Conservation (phyloP, 1,140 invertebrate species). For the Glossosoma conforme region DNA sequence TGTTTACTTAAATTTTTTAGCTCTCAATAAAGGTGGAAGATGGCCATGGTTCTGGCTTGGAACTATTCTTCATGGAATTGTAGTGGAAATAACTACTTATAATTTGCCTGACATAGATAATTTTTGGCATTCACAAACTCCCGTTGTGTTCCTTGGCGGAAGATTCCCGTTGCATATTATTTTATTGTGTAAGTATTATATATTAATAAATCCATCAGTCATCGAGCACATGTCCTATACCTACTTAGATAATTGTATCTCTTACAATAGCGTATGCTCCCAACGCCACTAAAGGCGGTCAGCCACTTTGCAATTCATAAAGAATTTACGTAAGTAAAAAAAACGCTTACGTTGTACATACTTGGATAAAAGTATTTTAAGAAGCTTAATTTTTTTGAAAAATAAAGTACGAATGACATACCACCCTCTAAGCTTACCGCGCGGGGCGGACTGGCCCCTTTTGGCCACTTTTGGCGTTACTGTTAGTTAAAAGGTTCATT, state of each 20-base stretch:
- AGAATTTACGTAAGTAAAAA: background rate
- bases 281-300: too few relatives aligned
- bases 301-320: too few relatives aligned
- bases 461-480: too few relatives aligned
- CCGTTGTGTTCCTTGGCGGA: constrained; percentile 62
- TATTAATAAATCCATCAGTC: constrained; percentile 8
- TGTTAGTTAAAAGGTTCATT: too few relatives aligned
- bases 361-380: too few relatives aligned
- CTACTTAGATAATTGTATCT: background rate
- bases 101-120: constrained; percentile 63
- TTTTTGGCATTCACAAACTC: constrained; percentile 74
- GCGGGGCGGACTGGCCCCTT: too few relatives aligned
- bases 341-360: background rate
- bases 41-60: constrained; percentile 67
- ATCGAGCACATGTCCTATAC: background rate
- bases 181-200: constrained; percentile 61
- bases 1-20: constrained; percentile 51
- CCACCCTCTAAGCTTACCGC: too few relatives aligned
- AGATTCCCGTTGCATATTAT: constrained; percentile 67
- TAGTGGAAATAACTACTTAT: constrained; percentile 58
- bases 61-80: constrained; percentile 61
- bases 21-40: constrained; percentile 60
- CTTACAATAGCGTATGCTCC: background rate
- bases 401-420: too few relatives aligned
- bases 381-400: too few relatives aligned